Evolutionary conservation across 2,888 invertebrate species (phyloP), one percentile per base, ranked within the genome.

Genomic region (Drosophila subquinaria): DNA sequence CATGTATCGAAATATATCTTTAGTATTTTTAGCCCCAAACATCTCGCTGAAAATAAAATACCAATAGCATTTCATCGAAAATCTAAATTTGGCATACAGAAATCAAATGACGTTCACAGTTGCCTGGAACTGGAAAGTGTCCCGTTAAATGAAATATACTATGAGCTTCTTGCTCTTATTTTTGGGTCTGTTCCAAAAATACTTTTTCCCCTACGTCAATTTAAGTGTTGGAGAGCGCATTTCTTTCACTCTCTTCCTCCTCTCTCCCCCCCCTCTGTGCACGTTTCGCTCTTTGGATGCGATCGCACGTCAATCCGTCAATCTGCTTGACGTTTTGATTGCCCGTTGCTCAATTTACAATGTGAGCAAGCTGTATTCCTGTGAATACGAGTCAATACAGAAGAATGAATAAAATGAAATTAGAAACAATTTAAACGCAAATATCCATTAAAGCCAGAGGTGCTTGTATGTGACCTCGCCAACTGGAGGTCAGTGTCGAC

Each of bases 301-400:
- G 69, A 88, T 80, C 81, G 64, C 61, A 69, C 78, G 61, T 88
- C 80, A 83, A 85, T 83, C 70, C 69, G 69, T 88, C 83, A 78
- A 78, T 78, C 69, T 50, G 67, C 15, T 61, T 86, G 88, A 86
- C 83, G 68, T 73, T 81, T 88, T 82, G 83, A 83, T 88, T 85
- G 81, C 73, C 52, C 68, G 53, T 66, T 67, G 70, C 61, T 35
- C 63, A 73, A 62, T 79, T 76, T 43, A 63, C 52, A 59, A 57
- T 55, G 64, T 40, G 62, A 47, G 48, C 65, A 63, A 48, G 43
- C 42, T 43, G 51, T 61, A 42, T 57, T 20, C 30, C 36, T n/a
- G 45, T 40, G 51, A 36, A 36, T 38, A 33, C 40, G 8, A 47
- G 43, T 35, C 48, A 9, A 20, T 17, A 38, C 35, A 35, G 43